These are phyloP conservation scores for Spodoptera picta DNA, from an alignment of 2,888 invertebrate species.

Conservation along the genomic window DNA sequence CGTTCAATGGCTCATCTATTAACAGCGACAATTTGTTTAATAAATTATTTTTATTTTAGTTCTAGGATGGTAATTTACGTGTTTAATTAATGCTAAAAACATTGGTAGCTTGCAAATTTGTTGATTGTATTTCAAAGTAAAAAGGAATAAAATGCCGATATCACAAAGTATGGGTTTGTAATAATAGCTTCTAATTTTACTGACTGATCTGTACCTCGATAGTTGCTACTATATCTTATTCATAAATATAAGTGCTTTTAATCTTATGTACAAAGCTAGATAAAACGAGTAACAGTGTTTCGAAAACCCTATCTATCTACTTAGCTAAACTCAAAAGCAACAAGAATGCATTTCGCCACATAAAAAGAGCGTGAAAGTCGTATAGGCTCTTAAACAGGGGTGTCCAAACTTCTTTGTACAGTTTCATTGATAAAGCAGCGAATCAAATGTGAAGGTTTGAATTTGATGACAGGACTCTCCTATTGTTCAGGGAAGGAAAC, in stretches of 20 bases:
- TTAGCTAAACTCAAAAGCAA: not conserved
- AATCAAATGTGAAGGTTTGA: slow-evolving; percentile 58
- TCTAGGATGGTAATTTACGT: no score
- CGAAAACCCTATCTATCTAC: no score
- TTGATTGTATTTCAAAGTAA: not conserved
- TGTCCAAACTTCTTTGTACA: slow-evolving; percentile 44
- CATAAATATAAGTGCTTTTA: no score
- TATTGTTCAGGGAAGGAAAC: slow-evolving; percentile 65
- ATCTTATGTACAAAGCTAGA: no score
- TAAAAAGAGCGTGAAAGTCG: slow-evolving; percentile 35
- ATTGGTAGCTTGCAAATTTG: no score
- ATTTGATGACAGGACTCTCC: slow-evolving; percentile 64
- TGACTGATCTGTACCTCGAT: no score
- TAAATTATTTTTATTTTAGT: slow-evolving; percentile 19
- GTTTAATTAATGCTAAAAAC: no score
- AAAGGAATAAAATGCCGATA: no score
- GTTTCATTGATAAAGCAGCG: slow-evolving; percentile 46
- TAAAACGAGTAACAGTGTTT: no score
- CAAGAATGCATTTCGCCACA: not conserved
- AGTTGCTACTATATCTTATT: no score
- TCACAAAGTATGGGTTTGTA: no score
- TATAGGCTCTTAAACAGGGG: slow-evolving; percentile 18
- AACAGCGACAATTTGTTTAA: slow-evolving; percentile 22
- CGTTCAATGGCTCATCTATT: slow-evolving; percentile 43
- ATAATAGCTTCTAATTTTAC: no score